Base-by-base conservation (phyloP, 2,113 vertebrate species). In the Miniopterus natalensis region DNA sequence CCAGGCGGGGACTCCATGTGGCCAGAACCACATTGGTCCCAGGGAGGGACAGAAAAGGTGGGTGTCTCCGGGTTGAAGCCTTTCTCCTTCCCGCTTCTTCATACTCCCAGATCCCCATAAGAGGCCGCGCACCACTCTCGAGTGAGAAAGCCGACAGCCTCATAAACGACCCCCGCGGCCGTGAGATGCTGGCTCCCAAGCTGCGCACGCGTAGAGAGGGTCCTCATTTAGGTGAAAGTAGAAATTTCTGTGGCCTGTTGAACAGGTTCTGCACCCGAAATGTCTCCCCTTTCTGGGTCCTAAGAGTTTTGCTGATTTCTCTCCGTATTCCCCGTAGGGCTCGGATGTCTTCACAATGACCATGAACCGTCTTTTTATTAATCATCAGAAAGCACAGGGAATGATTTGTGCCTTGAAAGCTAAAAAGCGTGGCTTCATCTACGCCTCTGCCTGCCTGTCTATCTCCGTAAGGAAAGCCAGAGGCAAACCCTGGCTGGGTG, bases 11-110 rank as follows among this genome's bases (percentile, higher is more conserved):
- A 3, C 10, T 11, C 0, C 42, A 1, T 0, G 6, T 53, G 66
- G 40, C 17, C 31, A 17, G 25, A 23, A 20, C n/a, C 21, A 1
- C 0, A 0, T 6, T 47, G 23, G 0, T 1, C 78, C n/a, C 18
- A 0, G 8, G 70, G 68, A 40, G 42, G 59, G 36, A 65, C 7
- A n/a, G 8, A 5, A 14, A 8, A 55, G 36, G 59, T 0, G 0
- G 2, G 2, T 0, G 8, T 55, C 21, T 63, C 21, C 6, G 49
- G 45, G 25, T 2, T 4, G n/a, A 4, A 79, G 17, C 2, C 40
- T 21, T 36, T 15, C 7, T 86, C 53, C 40, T 42, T 53, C 8
- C 75, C 2, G 17, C 5, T 59, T 66, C 53, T 45, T 1, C 10
- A 6, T 45, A 8, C 10, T 12, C 21, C 40, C 21, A 27, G 21